phyloP scores from a whole-genome alignment of 2,797 vertebrate species.

The Semotilus atromaculatus region DNA sequence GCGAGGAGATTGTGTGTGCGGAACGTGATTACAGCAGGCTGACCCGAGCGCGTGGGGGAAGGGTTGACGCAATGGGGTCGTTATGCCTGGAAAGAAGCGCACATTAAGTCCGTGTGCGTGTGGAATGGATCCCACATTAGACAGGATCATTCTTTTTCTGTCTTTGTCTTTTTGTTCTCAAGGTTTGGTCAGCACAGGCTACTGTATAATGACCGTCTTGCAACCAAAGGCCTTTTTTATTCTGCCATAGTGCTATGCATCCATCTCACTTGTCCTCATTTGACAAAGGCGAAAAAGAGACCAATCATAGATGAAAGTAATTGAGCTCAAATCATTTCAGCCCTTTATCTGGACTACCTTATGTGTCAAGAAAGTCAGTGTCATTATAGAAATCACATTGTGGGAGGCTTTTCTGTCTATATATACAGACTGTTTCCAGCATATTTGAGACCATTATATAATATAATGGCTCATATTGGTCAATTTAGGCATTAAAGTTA shows the following conservation, averaged over 20 bases:
- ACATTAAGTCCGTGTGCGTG: conserved; percentile 22
- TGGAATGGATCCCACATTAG: conserved; percentile 66
- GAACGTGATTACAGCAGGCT: conserved; percentile 22
- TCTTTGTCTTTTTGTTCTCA: conserved; percentile 20
- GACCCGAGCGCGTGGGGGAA: conserved; percentile 30
- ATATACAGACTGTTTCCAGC: neutral
- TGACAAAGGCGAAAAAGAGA: conserved; percentile 37
- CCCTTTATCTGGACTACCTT: conserved; percentile 37
- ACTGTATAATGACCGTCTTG: conserved; percentile 19
- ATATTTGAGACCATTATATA: neutral
- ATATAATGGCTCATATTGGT: neutral
- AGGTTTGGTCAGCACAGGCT: conserved; percentile 25
- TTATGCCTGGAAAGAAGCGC: conserved; percentile 31
- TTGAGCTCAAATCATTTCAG: conserved; percentile 37
- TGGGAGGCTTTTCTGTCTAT: neutral
- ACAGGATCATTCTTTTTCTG: conserved; percentile 31
- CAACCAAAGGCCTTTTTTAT: conserved; percentile 26
- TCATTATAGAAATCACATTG: conserved; percentile 20
- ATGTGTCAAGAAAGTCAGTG: conserved; percentile 25
- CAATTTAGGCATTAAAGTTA: neutral
- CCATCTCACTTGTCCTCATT: conserved; percentile 14
- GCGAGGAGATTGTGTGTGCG: conserved; percentile 24
- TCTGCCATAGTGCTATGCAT: conserved; percentile 14
- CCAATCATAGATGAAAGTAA: conserved; percentile 47
- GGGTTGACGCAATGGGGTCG: conserved; percentile 44